These are phyloP conservation scores for Folsomia manolachei DNA, from an alignment of 2,888 invertebrate species.

Conservation along the genomic window DNA sequence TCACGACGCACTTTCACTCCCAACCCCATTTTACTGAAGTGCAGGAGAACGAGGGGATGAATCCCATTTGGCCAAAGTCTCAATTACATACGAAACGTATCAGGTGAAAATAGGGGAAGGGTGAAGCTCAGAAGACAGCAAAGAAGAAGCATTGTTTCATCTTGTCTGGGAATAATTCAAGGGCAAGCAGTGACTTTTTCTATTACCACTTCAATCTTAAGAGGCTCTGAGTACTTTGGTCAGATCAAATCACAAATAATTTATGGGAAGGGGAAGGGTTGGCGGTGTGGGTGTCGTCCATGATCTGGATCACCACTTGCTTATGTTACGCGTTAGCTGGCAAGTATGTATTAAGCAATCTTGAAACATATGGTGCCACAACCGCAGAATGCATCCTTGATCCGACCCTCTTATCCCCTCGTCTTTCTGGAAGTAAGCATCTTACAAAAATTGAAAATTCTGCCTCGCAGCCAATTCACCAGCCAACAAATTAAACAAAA, in stretches of 20 bases:
- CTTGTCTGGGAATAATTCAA: neutral
- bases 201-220: neutral
- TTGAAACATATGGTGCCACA: neutral
- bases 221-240: slow-evolving; percentile 1
- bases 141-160: neutral
- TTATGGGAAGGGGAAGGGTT: neutral
- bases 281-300: neutral
- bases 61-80: neutral
- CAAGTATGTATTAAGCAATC: neutral
- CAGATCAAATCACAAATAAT: slow-evolving; percentile 8
- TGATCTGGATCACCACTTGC: neutral
- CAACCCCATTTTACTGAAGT: too few relatives aligned
- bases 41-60: too few relatives aligned
- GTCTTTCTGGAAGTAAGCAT: neutral
- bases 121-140: too few relatives aligned
- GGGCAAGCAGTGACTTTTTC: neutral
- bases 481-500: neutral
- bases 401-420: too few relatives aligned
- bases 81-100: neutral
- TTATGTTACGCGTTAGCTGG: neutral
- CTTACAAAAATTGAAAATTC: neutral
- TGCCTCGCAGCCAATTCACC: neutral
- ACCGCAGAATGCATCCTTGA: neutral
- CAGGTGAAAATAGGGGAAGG: neutral
- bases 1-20: too few relatives aligned